Evolutionary conservation across 1,140 invertebrate species (phyloP).

Genomic region (Halictus rubicundus): DNA sequence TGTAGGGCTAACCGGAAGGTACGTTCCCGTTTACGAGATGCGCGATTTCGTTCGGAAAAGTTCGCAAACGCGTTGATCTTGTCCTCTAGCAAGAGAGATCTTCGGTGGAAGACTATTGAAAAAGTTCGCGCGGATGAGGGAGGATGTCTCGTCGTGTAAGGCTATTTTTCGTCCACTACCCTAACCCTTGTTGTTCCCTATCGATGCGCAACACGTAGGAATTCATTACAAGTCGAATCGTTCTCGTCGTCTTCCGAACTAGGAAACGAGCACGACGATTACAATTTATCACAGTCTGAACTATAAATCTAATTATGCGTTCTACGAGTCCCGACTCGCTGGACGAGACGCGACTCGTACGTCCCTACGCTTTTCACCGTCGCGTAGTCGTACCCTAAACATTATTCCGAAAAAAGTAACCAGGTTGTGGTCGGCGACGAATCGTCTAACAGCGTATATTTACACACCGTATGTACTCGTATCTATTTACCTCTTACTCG

Average conservation of each 20-base stretch:
- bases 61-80: neutral
- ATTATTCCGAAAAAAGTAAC: neutral
- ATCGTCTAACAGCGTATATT: neutral
- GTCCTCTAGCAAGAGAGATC: neutral
- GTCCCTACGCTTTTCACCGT: neutral
- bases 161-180: neutral
- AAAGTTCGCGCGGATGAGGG: neutral
- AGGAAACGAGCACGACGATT: neutral
- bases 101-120: conserved; percentile 1
- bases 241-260: neutral
- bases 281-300: conserved; percentile 2
- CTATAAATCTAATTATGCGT: conserved; percentile 1
- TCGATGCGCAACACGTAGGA: conserved; percentile 5
- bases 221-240: neutral
- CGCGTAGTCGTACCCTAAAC: neutral
- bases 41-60: too few species aligned
- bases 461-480: neutral
- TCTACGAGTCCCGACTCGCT: neutral
- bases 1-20: too few species aligned
- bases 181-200: conserved; percentile 3
- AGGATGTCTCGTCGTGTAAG: neutral
- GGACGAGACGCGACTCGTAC: neutral
- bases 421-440: neutral
- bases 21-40: too few species aligned
- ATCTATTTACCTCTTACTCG: conserved; percentile 12